phyloP scores from a whole-genome alignment of 2,113 vertebrate species.

The Sapajus apella region DNA sequence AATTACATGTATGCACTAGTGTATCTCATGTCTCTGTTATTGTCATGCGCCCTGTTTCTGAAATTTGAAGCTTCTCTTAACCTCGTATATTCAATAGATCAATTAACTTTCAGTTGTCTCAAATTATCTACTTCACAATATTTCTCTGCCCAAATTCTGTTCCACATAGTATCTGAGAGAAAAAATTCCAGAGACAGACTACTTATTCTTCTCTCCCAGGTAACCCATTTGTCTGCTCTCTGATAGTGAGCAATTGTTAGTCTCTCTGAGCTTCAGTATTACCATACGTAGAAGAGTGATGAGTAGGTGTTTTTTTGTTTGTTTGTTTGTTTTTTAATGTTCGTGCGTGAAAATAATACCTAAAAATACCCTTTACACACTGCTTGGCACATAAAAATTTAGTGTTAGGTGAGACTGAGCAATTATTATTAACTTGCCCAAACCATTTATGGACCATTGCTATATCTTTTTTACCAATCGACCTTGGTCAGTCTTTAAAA shows the following conservation, averaged over 20 bases:
- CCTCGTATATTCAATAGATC: background rate
- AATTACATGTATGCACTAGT: background rate
- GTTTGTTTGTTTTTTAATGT: background rate
- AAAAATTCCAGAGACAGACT: background rate
- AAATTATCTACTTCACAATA: background rate
- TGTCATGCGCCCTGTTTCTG: background rate
- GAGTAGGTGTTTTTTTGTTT: background rate
- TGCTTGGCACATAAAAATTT: background rate
- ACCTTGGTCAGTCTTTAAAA: background rate
- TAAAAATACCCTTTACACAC: background rate
- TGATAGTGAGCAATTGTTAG: background rate
- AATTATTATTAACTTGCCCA: background rate
- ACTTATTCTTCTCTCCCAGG: background rate
- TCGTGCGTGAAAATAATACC: background rate
- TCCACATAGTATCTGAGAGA: background rate
- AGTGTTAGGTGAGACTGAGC: background rate
- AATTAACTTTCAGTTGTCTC: background rate
- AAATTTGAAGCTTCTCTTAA: background rate
- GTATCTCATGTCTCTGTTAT: background rate
- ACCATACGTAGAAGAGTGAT: no score
- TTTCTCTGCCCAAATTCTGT: background rate
- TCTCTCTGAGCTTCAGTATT: background rate
- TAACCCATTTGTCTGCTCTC: background rate
- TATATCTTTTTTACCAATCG: background rate
- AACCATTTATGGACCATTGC: background rate